phyloP scores from a whole-genome alignment of 2,888 invertebrate genomes.

The Drosophila mimetica region DNA sequence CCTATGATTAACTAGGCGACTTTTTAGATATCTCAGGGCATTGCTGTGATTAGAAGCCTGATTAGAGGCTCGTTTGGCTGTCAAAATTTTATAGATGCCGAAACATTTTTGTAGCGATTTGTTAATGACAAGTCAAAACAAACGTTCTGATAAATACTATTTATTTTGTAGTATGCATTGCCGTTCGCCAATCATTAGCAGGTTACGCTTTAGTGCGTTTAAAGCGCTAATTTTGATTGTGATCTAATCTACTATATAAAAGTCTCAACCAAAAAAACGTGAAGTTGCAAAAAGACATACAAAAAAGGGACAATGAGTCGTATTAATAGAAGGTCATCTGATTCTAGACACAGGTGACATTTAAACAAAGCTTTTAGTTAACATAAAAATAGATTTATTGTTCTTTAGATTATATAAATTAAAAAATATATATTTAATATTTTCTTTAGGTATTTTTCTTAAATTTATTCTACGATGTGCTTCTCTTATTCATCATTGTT shows the following conservation, averaged over 20 bases:
- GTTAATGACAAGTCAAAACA: constrained; percentile 56
- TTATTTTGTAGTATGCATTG: background rate
- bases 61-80: constrained; percentile 22
- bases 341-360: background rate
- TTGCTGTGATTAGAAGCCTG: constrained; percentile 7
- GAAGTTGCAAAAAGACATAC: too few relatives aligned
- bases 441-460: background rate
- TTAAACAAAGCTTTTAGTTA: background rate
- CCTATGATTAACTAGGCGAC: constrained; percentile 24
- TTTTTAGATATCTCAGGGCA: constrained; percentile 12
- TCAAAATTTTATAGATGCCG: constrained; percentile 12
- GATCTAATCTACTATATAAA: too few relatives aligned
- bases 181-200: constrained; percentile 16
- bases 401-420: too few relatives aligned
- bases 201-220: background rate
- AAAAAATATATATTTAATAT: background rate
- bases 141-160: background rate
- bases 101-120: constrained; percentile 34
- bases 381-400: background rate
- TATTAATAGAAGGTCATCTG: constrained; percentile 15
- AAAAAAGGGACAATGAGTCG: background rate
- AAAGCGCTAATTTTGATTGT: constrained; percentile 14
- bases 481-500: constrained; percentile 18
- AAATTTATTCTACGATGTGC: background rate
- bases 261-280: too few relatives aligned